A percentile compares a stretch with the other conserved stretches of the same genome.
These are phyloP conservation scores for Bubalus kerabau DNA, from an alignment of 2,113 vertebrate genomes.

Conservation along the genomic window DNA sequence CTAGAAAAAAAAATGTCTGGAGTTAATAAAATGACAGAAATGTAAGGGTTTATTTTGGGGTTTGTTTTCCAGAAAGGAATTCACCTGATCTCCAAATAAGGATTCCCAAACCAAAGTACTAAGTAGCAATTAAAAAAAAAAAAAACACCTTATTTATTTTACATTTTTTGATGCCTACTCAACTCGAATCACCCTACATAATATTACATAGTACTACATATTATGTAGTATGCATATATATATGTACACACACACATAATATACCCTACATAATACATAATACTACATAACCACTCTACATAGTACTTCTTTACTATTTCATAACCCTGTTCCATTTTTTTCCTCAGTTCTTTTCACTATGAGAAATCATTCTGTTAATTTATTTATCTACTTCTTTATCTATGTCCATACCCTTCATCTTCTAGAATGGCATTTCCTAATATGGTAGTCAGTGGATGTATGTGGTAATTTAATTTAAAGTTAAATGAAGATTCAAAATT, in stretches of 20 bases:
- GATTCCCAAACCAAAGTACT: background rate
- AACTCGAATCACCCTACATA: background rate
- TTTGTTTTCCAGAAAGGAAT: background rate
- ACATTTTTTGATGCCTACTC: background rate
- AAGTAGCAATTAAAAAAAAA: background rate
- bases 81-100: background rate
- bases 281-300: background rate
- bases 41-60: background rate
- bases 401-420: background rate
- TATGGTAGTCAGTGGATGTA: background rate
- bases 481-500: slow-evolving; percentile 8
- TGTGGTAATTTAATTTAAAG: background rate
- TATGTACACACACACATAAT: background rate
- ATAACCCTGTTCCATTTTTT: background rate
- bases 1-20: slow-evolving; percentile 49
- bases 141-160: background rate
- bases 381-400: background rate
- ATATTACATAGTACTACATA: background rate
- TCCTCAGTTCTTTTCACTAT: background rate
- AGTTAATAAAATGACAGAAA: slow-evolving; percentile 53
- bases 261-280: background rate
- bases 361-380: background rate
- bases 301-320: background rate
- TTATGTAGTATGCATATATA: background rate
- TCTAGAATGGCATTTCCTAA: background rate